Conservation (phyloP, 2,888 invertebrate genomes). For the Trissonchulus latispiculum region DNA sequence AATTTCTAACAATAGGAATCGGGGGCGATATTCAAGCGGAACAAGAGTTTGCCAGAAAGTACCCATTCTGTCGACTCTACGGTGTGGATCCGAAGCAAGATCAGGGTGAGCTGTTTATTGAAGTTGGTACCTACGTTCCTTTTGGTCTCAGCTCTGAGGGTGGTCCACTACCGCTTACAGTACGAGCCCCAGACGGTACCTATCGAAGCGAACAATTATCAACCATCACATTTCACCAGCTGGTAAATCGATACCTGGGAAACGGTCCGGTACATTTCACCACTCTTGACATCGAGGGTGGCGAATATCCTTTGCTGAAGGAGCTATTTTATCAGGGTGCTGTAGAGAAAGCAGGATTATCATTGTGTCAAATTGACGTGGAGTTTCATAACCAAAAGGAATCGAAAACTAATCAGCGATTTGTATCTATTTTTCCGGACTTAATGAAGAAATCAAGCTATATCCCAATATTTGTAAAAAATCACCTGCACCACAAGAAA, state of each 20-base stretch:
- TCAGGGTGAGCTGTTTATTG: conserved; percentile 13
- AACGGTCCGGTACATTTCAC: conserved; percentile 17
- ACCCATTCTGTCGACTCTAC: conserved; percentile 20
- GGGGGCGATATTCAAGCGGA: conserved; percentile 23
- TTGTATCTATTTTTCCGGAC: background rate
- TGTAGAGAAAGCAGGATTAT: background rate
- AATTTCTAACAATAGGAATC: conserved; percentile 23
- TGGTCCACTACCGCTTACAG: background rate
- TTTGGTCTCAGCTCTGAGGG: conserved; percentile 9
- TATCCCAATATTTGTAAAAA: background rate
- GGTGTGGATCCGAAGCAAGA: conserved; percentile 21
- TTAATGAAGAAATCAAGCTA: background rate
- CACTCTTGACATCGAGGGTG: conserved; percentile 24
- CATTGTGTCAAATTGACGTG: conserved; percentile 15
- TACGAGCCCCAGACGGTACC: background rate
- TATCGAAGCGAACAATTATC: conserved; percentile 4
- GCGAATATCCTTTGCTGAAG: conserved; percentile 21
- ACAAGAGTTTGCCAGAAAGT: conserved; percentile 16
- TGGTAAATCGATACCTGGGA: conserved; percentile 19
- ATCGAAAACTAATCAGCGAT: background rate
- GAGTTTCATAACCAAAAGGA: conserved; percentile 5
- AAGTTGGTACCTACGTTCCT: conserved; percentile 14
- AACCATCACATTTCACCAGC: conserved; percentile 15
- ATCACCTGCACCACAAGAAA: conserved; percentile 12
- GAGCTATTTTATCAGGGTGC: background rate